Conservation (phyloP, 2,113 vertebrate genomes). For the Emydura subglobosa region DNA sequence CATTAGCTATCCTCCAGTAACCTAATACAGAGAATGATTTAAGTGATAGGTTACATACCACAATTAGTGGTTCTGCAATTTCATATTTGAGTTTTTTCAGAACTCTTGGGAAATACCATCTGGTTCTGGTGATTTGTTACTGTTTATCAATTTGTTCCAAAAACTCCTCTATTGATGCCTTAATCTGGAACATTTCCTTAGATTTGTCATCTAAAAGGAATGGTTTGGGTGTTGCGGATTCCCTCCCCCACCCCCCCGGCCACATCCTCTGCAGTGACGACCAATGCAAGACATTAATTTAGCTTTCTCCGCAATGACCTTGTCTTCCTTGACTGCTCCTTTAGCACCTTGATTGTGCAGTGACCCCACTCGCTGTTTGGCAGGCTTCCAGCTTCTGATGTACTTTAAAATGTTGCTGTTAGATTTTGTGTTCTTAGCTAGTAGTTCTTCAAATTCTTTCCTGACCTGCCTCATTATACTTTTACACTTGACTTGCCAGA, state of each 20-base stretch:
- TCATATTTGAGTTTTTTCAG: not conserved
- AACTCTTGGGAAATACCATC: not conserved
- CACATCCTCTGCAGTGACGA: not conserved
- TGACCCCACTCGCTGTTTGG: not conserved
- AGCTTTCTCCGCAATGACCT: not conserved
- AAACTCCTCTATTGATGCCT: not conserved
- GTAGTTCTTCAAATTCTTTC: not conserved
- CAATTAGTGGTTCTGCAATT: not conserved
- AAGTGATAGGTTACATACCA: not conserved
- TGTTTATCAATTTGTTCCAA: not conserved
- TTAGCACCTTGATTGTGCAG: not conserved
- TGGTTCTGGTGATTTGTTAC: not conserved
- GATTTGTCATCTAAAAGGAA: not conserved
- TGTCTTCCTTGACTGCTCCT: not conserved
- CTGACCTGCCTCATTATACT: not conserved
- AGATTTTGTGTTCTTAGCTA: not conserved
- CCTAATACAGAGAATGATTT: not conserved
- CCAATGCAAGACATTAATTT: not conserved
- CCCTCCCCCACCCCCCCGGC: not conserved
- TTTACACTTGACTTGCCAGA: not conserved
- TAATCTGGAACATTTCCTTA: not conserved
- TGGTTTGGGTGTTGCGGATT: not conserved
- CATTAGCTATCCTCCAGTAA: not conserved
- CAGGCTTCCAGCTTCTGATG: not conserved
- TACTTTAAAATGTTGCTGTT: not conserved